Percentiles rank a stretch among this genome's conserved stretches.
Conservation (phyloP, 2,113 vertebrate species). For the Ursus arctos region DNA sequence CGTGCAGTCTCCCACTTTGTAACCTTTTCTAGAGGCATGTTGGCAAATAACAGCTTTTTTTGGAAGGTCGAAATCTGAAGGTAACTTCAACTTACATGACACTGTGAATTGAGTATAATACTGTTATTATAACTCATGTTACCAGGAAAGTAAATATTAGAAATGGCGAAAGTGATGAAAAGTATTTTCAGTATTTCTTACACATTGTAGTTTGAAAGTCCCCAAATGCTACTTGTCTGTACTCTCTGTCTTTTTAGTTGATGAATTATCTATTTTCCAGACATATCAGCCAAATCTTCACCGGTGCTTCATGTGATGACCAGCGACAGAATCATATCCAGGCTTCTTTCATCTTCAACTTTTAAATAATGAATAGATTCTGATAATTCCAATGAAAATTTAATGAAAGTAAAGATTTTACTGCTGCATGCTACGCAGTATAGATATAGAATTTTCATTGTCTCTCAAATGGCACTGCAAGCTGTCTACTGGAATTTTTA, state of each 20-base stretch:
- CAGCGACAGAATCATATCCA: background rate
- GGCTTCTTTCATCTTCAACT: background rate
- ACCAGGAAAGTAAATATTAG: background rate
- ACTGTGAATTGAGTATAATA: background rate
- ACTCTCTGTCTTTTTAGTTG: background rate
- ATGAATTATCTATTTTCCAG: background rate
- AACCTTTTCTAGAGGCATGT: background rate
- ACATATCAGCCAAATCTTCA: background rate
- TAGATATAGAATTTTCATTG: background rate
- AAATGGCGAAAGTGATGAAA: conserved; percentile 44
- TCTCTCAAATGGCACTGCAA: background rate
- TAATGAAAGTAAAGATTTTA: conserved; percentile 38
- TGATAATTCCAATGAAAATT: conserved; percentile 13
- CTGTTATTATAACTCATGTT: background rate
- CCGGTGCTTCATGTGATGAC: background rate
- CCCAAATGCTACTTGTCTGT: background rate
- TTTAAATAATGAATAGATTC: conserved; percentile 34
- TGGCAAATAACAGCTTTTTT: background rate
- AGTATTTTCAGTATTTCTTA: background rate
- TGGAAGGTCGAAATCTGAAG: conserved; percentile 9
- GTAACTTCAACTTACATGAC: conserved; percentile 8
- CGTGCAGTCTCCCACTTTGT: background rate
- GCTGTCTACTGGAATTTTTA: background rate
- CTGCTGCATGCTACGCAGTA: background rate
- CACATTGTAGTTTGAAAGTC: background rate